Conservation (phyloP, 2,113 vertebrate genomes). For the Genyomyrus donnyi region DNA sequence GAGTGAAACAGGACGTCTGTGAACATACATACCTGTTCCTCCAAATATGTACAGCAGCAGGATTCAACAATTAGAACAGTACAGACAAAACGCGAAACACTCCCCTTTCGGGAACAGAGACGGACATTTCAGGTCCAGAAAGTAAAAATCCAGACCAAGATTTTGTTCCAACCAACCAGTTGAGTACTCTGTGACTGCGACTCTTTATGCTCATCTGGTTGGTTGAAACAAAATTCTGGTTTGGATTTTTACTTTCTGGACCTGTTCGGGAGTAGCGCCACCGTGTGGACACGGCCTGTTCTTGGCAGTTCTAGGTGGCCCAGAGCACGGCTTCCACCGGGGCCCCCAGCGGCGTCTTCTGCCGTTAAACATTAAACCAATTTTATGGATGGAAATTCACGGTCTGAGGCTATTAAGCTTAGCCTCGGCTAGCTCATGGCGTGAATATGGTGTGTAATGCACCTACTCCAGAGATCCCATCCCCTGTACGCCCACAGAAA, state of each 20-base stretch:
- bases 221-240: too few species aligned
- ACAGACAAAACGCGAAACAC: background rate
- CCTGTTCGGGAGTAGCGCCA: background rate
- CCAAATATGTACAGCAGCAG: background rate
- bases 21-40: background rate
- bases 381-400: background rate
- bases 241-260: too few species aligned
- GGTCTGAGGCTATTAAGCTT: background rate
- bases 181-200: too few species aligned
- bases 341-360: background rate
- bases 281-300: background rate
- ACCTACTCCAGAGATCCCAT: background rate
- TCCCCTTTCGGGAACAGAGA: background rate
- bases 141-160: too few species aligned
- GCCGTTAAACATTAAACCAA: background rate
- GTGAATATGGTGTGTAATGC: background rate
- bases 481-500: background rate
- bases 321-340: background rate
- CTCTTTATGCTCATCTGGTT: too few species aligned
- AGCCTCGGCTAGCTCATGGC: background rate
- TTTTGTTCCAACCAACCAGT: too few species aligned
- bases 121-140: too few species aligned
- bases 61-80: background rate
- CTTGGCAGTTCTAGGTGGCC: background rate
- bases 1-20: background rate